Evolutionary conservation across 2,888 invertebrate genomes (phyloP), one percentile per base, ranked within the genome.

Genomic region (Ochropacha duplaris): DNA sequence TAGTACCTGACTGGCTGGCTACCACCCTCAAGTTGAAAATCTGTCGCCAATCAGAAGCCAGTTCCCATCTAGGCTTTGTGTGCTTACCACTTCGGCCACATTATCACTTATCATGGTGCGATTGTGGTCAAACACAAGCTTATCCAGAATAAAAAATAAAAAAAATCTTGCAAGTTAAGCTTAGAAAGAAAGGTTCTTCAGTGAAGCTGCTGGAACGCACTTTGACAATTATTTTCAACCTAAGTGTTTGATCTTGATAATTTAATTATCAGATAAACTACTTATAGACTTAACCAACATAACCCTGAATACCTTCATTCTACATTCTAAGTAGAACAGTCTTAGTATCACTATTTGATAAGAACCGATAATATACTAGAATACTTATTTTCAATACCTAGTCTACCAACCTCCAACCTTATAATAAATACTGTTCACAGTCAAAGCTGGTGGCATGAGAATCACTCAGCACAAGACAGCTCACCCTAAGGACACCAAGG

Each of bases 361-460:
- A 16, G n/a, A 39, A 39, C 34, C 14, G 14, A 34, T 34, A 1
- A 34, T 9, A 24, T 4, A 4, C 28, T 28, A 28, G 26, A 26
- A 26, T 4, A 26, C 26, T 26, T 26, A 26, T 26, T 26, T 26
- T 26, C n/a, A 2, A 4, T 24, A 24, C 24, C 24, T 5, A 5
- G 3, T 24, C 24, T 24, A 24, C 24, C 24, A 24, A 24, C 9
- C n/a, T 19, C 8, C 11, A 19, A 22, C 9, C 19, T 24, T 24
- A 24, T 24, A 8, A 16, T 50, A 16, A 28, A 19, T 19, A 51
- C 8, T 2, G 24, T 57, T 57, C 55, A 87, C 31, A 98, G 98
- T 97, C 3, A 98, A 98, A 93, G 98, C 97, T 58, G 98, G 98
- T 55, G 97, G 98, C 2, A 98, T 97, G 97, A 94, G 98, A 70